Base-by-base conservation (phyloP, 2,797 vertebrate genomes). In the Gadopsis bispinosus region DNA sequence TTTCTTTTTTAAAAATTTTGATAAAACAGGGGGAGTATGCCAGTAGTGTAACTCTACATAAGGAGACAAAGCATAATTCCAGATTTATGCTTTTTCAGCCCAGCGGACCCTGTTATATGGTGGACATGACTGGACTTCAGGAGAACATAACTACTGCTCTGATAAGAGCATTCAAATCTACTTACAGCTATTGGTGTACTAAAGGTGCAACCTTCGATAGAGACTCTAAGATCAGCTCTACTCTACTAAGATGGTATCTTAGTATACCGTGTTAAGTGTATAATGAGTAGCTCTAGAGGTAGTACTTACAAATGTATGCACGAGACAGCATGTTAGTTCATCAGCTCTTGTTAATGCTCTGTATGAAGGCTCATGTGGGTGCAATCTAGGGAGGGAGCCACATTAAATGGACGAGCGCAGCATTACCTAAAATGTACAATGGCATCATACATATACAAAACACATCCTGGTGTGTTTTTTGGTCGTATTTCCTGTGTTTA, bases 271-370 rank as follows among this genome's bases (percentile, higher is more conserved):
- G 69, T 62, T 70, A 77, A 61, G 41, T 66, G 60, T 83, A 60
- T 76, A 77, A 76, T 88, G 73, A 83, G 83, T 83, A 88, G 90
- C 82, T 89, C 89, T 90, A 91, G 93, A 94, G 93, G 92, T 94
- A 94, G 93, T 88, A 93, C 87, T 88, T 91, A 92, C 90, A 94
- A 85, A 90, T 87, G 83, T 92, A 81, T 86, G 89, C 73, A 83
- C 51, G 68, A 69, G 78, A 69, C 72, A 60, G 69, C 59, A 4
- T 76, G 67, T 72, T 84, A 77, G 64, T 73, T 80, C 69, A 76
- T 78, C 66, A 83, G 76, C 80, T 85, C 66, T 82, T 69, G 43
- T 90, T 89, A 91, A 92, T 82, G 92, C 84, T 87, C 33, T 2
- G 50, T 80, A 84, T 88, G 54, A 83, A 81, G 75, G 84, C 73